Evolutionary conservation across 92 coral and sea anemone genomes (phyloP), one percentile per base, ranked within the genome.

Genomic region (Porites lobata): DNA sequence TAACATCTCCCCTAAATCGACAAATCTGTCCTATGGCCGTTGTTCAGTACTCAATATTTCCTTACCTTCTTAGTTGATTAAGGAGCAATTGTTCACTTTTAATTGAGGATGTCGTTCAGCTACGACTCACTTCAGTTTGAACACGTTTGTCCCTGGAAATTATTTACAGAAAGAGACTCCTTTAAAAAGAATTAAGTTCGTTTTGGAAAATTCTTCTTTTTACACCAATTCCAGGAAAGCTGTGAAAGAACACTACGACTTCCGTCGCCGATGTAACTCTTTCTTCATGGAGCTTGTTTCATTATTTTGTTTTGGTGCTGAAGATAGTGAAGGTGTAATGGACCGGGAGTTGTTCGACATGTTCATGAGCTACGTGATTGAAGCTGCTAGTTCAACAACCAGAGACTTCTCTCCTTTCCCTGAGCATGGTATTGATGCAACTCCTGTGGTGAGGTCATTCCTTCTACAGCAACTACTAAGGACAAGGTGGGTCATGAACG

Each of bases 221-320:
- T 18, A n/a, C 3, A 22, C 53, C 17, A 20, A 50, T 84, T 75
- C 47, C 80, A 85, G 89, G 83, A 77, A 69, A 65, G 92, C 96
- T 43, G 77, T 88, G 26, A 85, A 83, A 29, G 90, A 82, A 61
- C 91, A 84, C 47, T 90, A 47, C 72, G 95, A 83, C 50, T 96
- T 92, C 71, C 98, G 96, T 11, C 94, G 87, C 71, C 96, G 92
- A 11, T 95, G 98, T 58, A 95, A 95, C 78, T 93, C 94, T 1
- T 93, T 93, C 83, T 95, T 95, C 84, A 95, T 95, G 98, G 98
- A 95, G 76, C 92, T 96, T 56, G 96, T 94, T 50, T 88, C 98
- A 4, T 66, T 94, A 69, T 85, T 94, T 81, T 96, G 96, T 82
- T 96, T 96, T 73, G 96, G 98, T n/a, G 78, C 83, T 8, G 63